Evolutionary conservation across 1,140 invertebrate species (phyloP).

Genomic region (Brachionus plicatilis): DNA sequence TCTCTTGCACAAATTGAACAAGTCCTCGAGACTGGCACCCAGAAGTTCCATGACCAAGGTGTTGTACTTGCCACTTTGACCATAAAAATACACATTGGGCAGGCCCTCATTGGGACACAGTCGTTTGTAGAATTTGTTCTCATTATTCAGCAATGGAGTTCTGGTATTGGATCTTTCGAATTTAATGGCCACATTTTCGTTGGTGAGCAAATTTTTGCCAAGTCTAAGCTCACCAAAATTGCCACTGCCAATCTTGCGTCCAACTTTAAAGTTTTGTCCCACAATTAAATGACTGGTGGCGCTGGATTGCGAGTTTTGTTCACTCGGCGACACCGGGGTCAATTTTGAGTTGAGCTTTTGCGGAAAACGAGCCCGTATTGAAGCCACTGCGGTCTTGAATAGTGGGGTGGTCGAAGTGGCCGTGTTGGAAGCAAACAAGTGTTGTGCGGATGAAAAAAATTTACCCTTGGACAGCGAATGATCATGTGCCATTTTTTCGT

Average conservation of each 20-base stretch:
- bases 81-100: constrained; percentile 37
- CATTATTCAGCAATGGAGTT: background rate
- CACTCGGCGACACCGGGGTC: background rate
- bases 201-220: constrained; percentile 13
- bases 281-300: background rate
- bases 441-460: constrained; percentile 20
- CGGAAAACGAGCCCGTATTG: background rate
- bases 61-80: constrained; percentile 55
- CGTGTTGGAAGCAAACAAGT: background rate
- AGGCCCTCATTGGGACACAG: constrained; percentile 52
- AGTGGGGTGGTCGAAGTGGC: background rate
- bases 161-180: constrained; percentile 17
- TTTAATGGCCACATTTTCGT: constrained; percentile 38
- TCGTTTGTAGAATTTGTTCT: constrained; percentile 23
- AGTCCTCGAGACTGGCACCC: constrained; percentile 44
- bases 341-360: background rate
- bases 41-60: constrained; percentile 45
- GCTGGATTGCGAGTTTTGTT: background rate
- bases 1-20: constrained; percentile 44
- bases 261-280: constrained; percentile 4
- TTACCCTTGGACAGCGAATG: background rate
- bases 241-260: constrained; percentile 22
- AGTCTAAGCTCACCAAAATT: constrained; percentile 33
- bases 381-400: background rate
- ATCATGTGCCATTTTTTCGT: background rate